Evolutionary conservation across 2,113 vertebrate species (phyloP), one percentile per base, ranked within the genome.

Genomic region (Sitta europaea): DNA sequence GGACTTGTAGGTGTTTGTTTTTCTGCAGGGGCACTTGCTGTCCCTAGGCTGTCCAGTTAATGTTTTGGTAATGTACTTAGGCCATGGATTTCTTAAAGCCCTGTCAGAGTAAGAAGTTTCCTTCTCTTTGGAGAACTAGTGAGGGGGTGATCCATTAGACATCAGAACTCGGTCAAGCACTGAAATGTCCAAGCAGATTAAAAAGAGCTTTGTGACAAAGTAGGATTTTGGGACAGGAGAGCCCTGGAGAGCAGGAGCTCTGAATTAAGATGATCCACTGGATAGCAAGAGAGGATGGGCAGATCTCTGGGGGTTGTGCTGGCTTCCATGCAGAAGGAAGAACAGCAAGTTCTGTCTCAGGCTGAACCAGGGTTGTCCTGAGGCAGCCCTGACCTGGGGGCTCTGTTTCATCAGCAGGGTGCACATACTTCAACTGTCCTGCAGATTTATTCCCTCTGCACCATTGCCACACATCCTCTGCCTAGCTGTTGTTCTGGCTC

Each of bases 401-500:
- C 51, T 67, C 59, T 66, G 29, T 63, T 78, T 54, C 31, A 43
- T 51, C 55, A 70, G 43, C 15, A 48, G 50, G 20, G 2, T 45
- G 28, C 10, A 14, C 10, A 21, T 5, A 14, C 28, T 11, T 6
- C 68, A 72, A 1, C 27, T 24, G 19, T 51, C 45, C 48, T 51
- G 54, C 25, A 5, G 2, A 7, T 61, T 66, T 5, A 5, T 57
- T 70, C 51, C 27, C 16, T 50, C 31, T 70, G 47, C 18, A 7
- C 0, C 1, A 6, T 1, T 61, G 45, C 33, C 50, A 31, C 7
- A 1, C 38, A 11, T 48, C 24, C 20, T 54, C 72, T 62, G 31
- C 58, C 31, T 45, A 1, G 7, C 38, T 4, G 2, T 16, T 47
- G 15, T 81, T 89, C 33, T 79, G 0, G 0, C 38, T 74, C 8